Conservation (phyloP, 1,140 invertebrate species). For the Atta texana region DNA sequence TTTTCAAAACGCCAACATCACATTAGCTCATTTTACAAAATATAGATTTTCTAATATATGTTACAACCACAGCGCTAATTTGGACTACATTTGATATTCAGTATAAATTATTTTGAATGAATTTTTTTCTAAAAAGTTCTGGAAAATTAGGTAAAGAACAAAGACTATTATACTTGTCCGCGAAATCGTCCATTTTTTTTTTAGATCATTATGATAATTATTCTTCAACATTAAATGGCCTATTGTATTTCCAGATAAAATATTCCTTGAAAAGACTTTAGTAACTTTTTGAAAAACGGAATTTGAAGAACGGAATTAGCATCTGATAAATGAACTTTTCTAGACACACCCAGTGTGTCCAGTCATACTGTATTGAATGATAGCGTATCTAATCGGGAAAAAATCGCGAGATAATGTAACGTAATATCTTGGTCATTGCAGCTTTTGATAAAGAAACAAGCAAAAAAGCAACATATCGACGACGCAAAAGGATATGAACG, state of each 20-base stretch:
- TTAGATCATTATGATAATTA: neutral
- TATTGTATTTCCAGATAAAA: neutral
- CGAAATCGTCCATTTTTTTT: neutral
- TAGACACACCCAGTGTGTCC: neutral
- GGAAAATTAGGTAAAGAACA: neutral
- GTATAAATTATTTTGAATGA: neutral
- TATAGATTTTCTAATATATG: neutral
- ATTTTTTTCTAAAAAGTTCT: neutral
- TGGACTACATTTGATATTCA: neutral
- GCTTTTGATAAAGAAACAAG: constrained; percentile 1
- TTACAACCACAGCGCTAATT: neutral
- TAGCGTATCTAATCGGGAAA: neutral
- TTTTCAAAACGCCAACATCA: too few species aligned
- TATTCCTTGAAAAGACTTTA: neutral
- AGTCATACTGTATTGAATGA: neutral
- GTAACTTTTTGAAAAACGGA: neutral
- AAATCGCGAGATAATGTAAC: constrained; percentile 8
- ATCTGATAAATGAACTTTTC: neutral
- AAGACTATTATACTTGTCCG: neutral
- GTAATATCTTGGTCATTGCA: neutral
- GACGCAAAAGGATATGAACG: neutral
- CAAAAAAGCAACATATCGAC: neutral
- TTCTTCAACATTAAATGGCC: neutral
- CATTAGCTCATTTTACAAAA: neutral
- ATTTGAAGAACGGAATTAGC: neutral